These are phyloP conservation scores for Pristiophorus japonicus DNA, from an alignment of 2,113 vertebrate species.

Conservation along the genomic window DNA sequence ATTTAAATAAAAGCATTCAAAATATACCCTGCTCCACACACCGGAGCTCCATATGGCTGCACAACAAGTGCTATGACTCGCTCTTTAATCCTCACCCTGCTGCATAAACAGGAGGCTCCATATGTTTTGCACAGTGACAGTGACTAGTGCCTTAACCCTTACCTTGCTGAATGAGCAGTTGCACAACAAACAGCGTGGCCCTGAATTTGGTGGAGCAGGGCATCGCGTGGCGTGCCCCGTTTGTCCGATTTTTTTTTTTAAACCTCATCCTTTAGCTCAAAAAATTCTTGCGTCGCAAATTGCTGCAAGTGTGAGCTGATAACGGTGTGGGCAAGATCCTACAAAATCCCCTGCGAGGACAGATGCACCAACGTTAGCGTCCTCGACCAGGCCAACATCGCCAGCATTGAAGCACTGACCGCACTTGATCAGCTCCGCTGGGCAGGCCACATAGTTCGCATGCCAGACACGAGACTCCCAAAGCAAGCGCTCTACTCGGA, in stretches of 20 bases:
- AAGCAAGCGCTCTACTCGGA: no score
- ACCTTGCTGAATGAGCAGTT: neutral
- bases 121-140: neutral
- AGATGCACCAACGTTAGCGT: no score
- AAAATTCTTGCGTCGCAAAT: neutral
- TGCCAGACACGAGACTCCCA: no score
- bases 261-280: neutral
- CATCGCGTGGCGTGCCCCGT: neutral
- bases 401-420: no score
- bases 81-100: neutral
- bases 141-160: constrained; percentile 16
- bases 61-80: constrained; percentile 28
- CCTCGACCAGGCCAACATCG: no score
- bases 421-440: no score
- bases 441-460: no score
- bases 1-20: constrained; percentile 31
- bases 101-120: neutral
- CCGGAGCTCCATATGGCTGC: constrained; percentile 25
- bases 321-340: no score
- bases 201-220: neutral
- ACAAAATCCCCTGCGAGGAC: no score
- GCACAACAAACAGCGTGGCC: neutral
- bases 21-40: neutral
- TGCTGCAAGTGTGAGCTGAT: neutral
- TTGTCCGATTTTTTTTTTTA: neutral